Base-by-base conservation (phyloP, 2,797 vertebrate genomes). In the Toxotes lorentzi region DNA sequence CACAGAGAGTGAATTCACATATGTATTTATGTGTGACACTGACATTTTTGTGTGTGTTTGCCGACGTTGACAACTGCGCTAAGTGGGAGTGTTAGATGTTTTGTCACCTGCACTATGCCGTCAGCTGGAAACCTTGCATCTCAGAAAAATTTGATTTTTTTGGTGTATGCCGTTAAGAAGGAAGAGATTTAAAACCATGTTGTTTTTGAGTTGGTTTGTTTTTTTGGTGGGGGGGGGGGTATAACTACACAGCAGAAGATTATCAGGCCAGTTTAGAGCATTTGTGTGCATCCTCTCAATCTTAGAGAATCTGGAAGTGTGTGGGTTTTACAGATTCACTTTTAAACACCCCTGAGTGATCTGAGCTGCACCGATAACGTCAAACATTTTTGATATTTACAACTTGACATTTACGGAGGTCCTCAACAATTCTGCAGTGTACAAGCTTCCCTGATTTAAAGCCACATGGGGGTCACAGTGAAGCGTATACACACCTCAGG, bases 81-180 rank as follows among this genome's bases (percentile, higher is more conserved):
- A 76, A 87, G 79, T 82, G 34, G 45, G 48, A 61, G 54, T 61
- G 68, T 70, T 57, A 83, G 70, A 78, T 50, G 64, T 64, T 85
- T 79, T 81, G 85, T 86, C 85, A 84, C 66, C 70, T 86, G 77
- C 70, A 66, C 78, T 65, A 73, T 4, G 43, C 43, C 12, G 64
- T 67, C 63, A 57, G 54, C 70, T 45, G 16, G 38, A 69, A 84
- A 71, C 4, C 40, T 10, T 23, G 60, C 58, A 45, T n/a, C 45
- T 13, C 10, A 56, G 41, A 50, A 24, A 61, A 70, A 84, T 66
- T 17, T 0, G 19, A 60, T 81, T 78, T 74, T 53, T 23, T 65
- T 59, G 59, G 7, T 64, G 74, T 60, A 10, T 53, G 64, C 32
- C 16, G 61, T 81, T 58, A 53, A 41, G 34, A 43, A 66, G 70